phyloP scores from a whole-genome alignment of 2,113 vertebrate species.

The Alces alces region DNA sequence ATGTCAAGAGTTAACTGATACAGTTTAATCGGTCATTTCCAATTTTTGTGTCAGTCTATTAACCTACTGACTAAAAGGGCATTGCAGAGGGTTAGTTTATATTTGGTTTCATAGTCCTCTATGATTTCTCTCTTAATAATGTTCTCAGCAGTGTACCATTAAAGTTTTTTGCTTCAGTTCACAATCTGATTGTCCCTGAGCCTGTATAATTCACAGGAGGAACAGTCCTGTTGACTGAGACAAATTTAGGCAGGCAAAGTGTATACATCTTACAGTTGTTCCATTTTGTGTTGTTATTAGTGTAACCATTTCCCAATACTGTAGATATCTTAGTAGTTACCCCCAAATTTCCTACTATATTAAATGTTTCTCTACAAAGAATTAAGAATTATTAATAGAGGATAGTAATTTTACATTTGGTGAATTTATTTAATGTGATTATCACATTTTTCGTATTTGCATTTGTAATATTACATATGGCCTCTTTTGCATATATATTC shows the following conservation, averaged over 20 bases:
- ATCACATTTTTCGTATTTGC: neutral
- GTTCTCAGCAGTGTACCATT: neutral
- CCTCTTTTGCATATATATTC: neutral
- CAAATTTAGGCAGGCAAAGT: neutral
- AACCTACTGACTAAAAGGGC: constrained; percentile 8
- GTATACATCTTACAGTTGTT: neutral
- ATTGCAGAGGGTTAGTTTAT: neutral
- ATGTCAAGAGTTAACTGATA: constrained; percentile 46
- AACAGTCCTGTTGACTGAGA: neutral
- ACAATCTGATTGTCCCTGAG: neutral
- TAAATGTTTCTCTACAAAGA: neutral
- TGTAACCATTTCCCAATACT: neutral
- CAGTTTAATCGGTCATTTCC: constrained; percentile 10
- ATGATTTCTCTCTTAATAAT: constrained; percentile 32
- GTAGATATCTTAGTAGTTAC: neutral
- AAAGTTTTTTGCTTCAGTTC: constrained; percentile 24
- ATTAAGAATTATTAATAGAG: neutral
- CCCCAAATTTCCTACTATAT: neutral
- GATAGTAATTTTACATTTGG: neutral
- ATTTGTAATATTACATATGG: neutral
- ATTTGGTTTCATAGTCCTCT: constrained; percentile 9
- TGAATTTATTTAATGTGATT: neutral
- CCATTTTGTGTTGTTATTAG: neutral
- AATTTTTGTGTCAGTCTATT: constrained; percentile 38
- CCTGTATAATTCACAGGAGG: neutral